Base-by-base conservation (phyloP, 1,140 invertebrate genomes). In the Macrosteles quadrilineatus region DNA sequence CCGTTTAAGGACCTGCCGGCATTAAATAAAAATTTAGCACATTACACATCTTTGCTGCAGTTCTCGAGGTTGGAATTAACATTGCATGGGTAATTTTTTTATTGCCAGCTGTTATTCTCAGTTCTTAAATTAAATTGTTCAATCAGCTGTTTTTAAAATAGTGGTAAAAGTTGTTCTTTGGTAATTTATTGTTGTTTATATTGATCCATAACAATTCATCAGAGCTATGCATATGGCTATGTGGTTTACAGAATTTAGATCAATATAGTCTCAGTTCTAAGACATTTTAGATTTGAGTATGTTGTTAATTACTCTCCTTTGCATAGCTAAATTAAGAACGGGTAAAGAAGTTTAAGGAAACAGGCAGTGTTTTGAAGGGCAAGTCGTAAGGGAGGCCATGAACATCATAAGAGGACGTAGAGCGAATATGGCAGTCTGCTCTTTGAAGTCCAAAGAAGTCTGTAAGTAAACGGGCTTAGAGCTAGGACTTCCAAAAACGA, bases 331-430 rank as follows among this genome's bases (percentile, higher is more conserved):
- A 21, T 55, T 6, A 55, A 21, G 9, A 17, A 55, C 6, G 4
- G 19, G 6, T 6, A 9, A 55, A 55, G 17, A 55, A 55, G 50
- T 55, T 11, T 55, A 55, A 55, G 50, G 50, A 55, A 55, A 55
- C 50, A 55, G 50, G 50, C 50, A 55, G 50, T 55, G 50, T 55
- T 17, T 55, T 55, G 50, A 55, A 55, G 19, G 50, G 23, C 23
- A 55, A 55, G 23, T 55, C 50, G 9, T 17, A 6, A 19, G 50
- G 50, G 50, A 55, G 50, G 50, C 50, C n/a, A 19, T 21, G 19
- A 6, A 55, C 50, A 55, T 55, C 50, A 55, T 4, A 55, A 55
- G 50, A 55, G 50, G 23, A 11, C 23, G 19, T 25, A 19, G 50
- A 17, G 9, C 9, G 50, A 19, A 55, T 55, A 21, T 19, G 50